Percentiles rank a stretch among this genome's conserved stretches.
Evolutionary conservation across 2,113 vertebrate species (phyloP).

Genomic region (Crotalus viridis): DNA sequence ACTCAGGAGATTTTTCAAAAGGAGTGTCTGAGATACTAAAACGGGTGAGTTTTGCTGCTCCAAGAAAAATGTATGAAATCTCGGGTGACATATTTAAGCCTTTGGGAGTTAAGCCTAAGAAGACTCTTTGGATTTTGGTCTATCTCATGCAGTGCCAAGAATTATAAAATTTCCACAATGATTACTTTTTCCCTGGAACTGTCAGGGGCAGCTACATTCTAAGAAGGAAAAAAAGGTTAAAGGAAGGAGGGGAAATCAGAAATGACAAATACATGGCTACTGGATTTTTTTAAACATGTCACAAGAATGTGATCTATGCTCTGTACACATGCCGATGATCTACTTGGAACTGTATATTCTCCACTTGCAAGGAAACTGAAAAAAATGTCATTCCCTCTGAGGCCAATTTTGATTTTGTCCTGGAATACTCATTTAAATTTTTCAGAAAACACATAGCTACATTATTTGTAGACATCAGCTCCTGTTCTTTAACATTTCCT

Average conservation of each 20-base stretch:
- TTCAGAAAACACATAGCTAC: constrained; percentile 47
- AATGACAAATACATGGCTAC: constrained; percentile 60
- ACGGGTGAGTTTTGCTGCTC: background rate
- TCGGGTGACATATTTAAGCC: background rate
- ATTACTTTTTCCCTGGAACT: constrained; percentile 1
- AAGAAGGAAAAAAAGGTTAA: constrained; percentile 46
- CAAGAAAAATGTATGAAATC: background rate
- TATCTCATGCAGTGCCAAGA: constrained; percentile 61
- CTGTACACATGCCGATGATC: constrained; percentile 55
- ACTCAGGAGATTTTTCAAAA: background rate
- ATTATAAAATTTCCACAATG: constrained; percentile 58
- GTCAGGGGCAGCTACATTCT: constrained; percentile 51
- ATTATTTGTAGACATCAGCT: constrained; percentile 53
- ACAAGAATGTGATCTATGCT: constrained; percentile 60
- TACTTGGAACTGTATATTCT: constrained; percentile 66
- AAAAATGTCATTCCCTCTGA: constrained; percentile 58
- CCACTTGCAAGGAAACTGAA: constrained; percentile 47
- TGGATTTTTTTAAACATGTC: constrained; percentile 65
- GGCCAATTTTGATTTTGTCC: constrained; percentile 58
- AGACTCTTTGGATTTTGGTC: background rate
- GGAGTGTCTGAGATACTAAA: background rate
- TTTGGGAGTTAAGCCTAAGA: background rate
- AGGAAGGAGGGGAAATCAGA: constrained; percentile 18
- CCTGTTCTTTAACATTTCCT: constrained; percentile 4
- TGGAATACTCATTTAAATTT: constrained; percentile 68